Conservation (phyloP, 23 tunicate species). For the Trididemnum nubilum region DNA sequence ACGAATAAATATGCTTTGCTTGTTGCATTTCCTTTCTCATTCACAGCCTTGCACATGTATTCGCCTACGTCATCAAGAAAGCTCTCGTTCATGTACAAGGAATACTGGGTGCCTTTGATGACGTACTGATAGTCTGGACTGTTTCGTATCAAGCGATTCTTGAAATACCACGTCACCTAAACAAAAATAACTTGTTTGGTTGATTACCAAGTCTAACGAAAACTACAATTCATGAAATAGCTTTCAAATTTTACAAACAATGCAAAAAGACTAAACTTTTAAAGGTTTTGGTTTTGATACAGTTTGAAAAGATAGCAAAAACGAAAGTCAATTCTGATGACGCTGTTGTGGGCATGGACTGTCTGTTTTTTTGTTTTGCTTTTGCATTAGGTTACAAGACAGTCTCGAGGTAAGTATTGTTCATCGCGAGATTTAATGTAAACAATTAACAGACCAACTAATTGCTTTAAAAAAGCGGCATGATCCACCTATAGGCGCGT, state of each 20-base stretch:
- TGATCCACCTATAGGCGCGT: no score
- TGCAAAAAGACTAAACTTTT: not conserved
- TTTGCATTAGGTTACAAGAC: no score
- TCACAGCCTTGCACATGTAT: constrained; percentile 82
- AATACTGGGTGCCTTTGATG: constrained; percentile 87
- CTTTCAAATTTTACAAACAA: not conserved
- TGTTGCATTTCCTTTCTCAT: constrained; percentile 75
- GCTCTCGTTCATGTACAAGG: constrained; percentile 91
- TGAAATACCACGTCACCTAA: constrained; percentile 89
- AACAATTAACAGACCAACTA: no score
- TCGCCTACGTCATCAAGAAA: constrained; percentile 83
- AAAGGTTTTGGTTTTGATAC: no score
- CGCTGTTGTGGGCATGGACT: no score
- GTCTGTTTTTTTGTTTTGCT: no score
- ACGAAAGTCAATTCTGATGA: no score
- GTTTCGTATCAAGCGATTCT: constrained; percentile 76
- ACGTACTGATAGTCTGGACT: constrained; percentile 87
- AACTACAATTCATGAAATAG: not conserved
- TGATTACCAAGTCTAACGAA: not conserved
- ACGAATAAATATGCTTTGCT: constrained; percentile 81
- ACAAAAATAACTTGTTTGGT: not conserved
- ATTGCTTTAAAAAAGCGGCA: no score
- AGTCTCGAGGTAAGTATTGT: no score
- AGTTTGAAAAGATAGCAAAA: no score
- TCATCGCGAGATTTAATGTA: no score